phyloP scores from a whole-genome alignment of 2,888 invertebrate genomes.

The Oligia latruncula region DNA sequence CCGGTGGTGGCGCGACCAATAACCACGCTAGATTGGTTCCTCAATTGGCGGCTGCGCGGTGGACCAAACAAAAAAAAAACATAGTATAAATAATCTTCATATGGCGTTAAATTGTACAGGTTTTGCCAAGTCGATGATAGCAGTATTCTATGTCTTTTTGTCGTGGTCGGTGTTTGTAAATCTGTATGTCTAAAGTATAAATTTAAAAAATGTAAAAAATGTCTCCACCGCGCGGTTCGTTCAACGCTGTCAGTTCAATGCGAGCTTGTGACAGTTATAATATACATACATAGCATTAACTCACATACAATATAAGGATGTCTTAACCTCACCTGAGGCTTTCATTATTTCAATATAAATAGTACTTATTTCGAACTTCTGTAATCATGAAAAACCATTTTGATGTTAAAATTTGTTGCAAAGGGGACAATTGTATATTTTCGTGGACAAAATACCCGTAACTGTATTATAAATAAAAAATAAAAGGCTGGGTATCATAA shows the following conservation, averaged over 20 bases:
- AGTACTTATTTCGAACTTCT: conserved; percentile 87
- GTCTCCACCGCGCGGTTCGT: conserved; percentile 67
- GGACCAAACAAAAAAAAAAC: conserved; percentile 62
- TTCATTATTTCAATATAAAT: conserved; percentile 87
- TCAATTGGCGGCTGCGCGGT: conserved; percentile 70
- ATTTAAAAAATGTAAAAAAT: conserved; percentile 52
- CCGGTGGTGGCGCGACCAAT: conserved; percentile 57
- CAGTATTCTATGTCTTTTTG: conserved; percentile 70
- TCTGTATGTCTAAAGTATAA: conserved; percentile 69
- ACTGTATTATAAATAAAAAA: conserved; percentile 11
- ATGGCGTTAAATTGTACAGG: conserved; percentile 64
- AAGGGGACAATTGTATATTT: conserved; percentile 81
- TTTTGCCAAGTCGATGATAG: conserved; percentile 66
- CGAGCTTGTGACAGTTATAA: conserved; percentile 78
- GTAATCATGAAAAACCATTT: conserved; percentile 86
- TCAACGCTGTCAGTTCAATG: conserved; percentile 73
- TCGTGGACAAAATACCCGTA: conserved; percentile 25
- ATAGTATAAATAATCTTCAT: conserved; percentile 65
- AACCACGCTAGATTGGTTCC: conserved; percentile 75
- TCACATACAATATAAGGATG: conserved; percentile 80
- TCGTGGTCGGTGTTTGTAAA: conserved; percentile 69
- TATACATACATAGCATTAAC: conserved; percentile 82
- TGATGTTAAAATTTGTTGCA: conserved; percentile 87
- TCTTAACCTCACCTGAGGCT: conserved; percentile 81
- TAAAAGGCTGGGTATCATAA: conserved; percentile 42